Conservation (phyloP, 2,113 vertebrate genomes). For the Seriola dumerili region DNA sequence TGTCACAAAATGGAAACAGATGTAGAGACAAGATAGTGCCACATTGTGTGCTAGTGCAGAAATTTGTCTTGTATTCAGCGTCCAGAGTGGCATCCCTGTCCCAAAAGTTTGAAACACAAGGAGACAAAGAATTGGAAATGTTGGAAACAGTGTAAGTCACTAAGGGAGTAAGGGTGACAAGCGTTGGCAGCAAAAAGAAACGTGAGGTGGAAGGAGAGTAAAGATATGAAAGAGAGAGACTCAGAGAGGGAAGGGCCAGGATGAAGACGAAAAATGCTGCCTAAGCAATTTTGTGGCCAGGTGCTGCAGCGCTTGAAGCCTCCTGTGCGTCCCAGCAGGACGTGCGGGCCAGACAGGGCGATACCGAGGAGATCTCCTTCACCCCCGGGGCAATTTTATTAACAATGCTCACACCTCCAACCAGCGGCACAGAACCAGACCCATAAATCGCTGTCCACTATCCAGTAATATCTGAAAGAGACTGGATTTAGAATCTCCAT, state of each 20-base stretch:
- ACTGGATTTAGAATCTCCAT: constrained; percentile 70
- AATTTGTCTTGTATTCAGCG: constrained; percentile 20
- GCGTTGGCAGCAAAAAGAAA: constrained; percentile 45
- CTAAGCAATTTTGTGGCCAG: constrained; percentile 66
- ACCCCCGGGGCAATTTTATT: constrained; percentile 66
- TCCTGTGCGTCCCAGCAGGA: constrained; percentile 47
- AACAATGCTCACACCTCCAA: constrained; percentile 61
- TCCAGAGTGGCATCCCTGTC: constrained; percentile 29
- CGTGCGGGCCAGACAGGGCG: constrained; percentile 44
- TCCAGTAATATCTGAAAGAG: constrained; percentile 59
- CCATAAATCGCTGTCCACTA: constrained; percentile 63
- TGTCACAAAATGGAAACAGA: constrained; percentile 52
- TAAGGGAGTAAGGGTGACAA: constrained; percentile 22
- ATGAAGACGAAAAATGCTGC: constrained; percentile 34
- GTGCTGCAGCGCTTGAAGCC: constrained; percentile 48
- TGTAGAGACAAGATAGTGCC: constrained; percentile 37
- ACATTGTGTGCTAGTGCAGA: constrained; percentile 3
- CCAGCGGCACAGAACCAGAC: constrained; percentile 45
- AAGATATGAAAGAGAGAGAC: constrained; percentile 25
- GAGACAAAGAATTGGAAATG: constrained; percentile 24
- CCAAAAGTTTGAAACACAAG: constrained; percentile 38
- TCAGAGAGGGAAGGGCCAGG: constrained; percentile 38
- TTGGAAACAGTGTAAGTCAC: constrained; percentile 33
- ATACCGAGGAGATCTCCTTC: constrained; percentile 59
- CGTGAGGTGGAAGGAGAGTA: constrained; percentile 36